Evolutionary conservation across 2,113 vertebrate species (phyloP).

Genomic region (Felis chaus): DNA sequence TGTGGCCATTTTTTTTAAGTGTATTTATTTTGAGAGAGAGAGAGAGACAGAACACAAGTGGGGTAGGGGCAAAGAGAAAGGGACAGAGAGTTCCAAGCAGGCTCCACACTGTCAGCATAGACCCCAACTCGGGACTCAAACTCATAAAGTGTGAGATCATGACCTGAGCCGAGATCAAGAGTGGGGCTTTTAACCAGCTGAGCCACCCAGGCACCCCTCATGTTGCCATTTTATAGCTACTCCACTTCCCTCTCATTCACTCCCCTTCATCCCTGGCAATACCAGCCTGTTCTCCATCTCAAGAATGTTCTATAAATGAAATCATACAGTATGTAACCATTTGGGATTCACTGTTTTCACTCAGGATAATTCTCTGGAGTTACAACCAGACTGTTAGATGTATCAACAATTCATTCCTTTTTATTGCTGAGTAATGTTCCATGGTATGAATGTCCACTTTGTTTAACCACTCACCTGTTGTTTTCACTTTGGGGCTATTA

Average conservation of each 20-base stretch:
- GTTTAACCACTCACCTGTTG: background rate
- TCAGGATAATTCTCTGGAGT: background rate
- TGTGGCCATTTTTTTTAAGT: background rate
- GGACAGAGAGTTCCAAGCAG: too few species aligned
- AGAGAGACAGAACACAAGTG: too few species aligned
- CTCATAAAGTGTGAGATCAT: background rate
- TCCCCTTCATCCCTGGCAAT: background rate
- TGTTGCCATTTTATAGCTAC: background rate
- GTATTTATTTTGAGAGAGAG: too few species aligned
- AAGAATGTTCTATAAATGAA: background rate
- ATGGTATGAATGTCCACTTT: background rate
- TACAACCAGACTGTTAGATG: background rate
- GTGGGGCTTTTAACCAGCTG: background rate
- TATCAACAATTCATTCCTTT: background rate
- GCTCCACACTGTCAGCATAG: too few species aligned
- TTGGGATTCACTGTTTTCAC: background rate
- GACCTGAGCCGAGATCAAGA: background rate
- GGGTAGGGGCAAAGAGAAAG: too few species aligned
- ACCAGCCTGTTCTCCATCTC: background rate
- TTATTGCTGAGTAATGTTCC: background rate
- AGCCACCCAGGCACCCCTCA: background rate
- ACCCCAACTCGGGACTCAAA: background rate
- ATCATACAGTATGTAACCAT: background rate
- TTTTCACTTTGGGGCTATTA: background rate
- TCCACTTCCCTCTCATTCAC: background rate